phyloP scores from a whole-genome alignment of 2,113 vertebrate genomes.

The Procavia capensis region DNA sequence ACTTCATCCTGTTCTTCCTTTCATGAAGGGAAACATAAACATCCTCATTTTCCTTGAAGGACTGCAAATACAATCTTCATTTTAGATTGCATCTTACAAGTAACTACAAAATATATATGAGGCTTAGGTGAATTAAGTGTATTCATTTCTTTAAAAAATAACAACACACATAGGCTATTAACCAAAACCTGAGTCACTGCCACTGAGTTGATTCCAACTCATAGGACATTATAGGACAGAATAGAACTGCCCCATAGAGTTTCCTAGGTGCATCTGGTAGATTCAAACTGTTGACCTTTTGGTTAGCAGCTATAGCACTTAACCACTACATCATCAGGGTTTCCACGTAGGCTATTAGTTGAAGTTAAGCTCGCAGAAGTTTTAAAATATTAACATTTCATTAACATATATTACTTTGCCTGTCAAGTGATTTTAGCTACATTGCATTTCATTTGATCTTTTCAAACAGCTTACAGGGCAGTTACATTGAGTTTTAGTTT shows the following conservation, averaged over 20 bases:
- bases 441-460: background rate
- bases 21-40: background rate
- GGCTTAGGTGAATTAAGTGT: background rate
- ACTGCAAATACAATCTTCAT: background rate
- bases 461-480: background rate
- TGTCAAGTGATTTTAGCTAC: background rate
- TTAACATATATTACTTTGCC: background rate
- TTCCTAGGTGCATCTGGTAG: no score
- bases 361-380: conserved; percentile 33
- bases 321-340: no score
- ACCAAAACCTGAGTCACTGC: no score
- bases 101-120: background rate
- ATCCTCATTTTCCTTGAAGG: conserved; percentile 1
- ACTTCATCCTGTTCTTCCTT: background rate
- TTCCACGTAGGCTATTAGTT: background rate
- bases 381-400: conserved; percentile 31
- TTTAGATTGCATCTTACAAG: conserved; percentile 19
- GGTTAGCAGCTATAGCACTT: no score
- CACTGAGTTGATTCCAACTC: no score
- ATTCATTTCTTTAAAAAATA: background rate
- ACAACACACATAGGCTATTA: background rate
- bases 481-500: background rate
- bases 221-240: no score
- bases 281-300: no score
- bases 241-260: no score